Conservation (phyloP, 2,888 invertebrate genomes). For the Apeira syringaria region DNA sequence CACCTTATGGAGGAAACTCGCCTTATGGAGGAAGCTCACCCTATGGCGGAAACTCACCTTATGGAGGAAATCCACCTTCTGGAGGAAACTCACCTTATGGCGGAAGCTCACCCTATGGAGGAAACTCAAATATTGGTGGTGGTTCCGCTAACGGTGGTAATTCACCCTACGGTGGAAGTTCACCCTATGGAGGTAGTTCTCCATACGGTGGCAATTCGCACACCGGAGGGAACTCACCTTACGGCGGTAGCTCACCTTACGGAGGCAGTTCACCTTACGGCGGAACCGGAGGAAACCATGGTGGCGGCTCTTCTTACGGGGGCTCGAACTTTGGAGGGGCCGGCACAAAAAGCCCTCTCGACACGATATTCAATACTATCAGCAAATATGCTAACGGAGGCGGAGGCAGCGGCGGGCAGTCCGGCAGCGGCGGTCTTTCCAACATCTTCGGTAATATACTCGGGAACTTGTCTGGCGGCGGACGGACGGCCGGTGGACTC, state of each 20-base stretch:
- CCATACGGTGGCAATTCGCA: too few relatives aligned
- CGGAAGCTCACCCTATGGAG: constrained; percentile 26
- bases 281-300: constrained; percentile 26
- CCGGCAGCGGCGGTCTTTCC: constrained; percentile 47
- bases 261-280: constrained; percentile 41
- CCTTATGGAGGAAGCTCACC: constrained; percentile 28
- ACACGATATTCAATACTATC: constrained; percentile 53
- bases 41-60: constrained; percentile 29
- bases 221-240: constrained; percentile 29
- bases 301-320: constrained; percentile 33
- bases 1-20: constrained; percentile 31
- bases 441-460: constrained; percentile 70
- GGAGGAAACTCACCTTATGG: constrained; percentile 43
- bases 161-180: constrained; percentile 31
- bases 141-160: constrained; percentile 26
- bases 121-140: constrained; percentile 11
- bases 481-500: constrained; percentile 60
- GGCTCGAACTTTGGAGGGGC: constrained; percentile 37
- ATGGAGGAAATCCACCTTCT: constrained; percentile 36
- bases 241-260: constrained; percentile 41
- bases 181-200: constrained; percentile 32
- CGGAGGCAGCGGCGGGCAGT: constrained; percentile 37
- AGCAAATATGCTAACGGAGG: constrained; percentile 55
- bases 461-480: constrained; percentile 62
- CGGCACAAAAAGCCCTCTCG: constrained; percentile 49